Evolutionary conservation across 2,888 invertebrate species (phyloP).

Genomic region (Nyleta sp.): DNA sequence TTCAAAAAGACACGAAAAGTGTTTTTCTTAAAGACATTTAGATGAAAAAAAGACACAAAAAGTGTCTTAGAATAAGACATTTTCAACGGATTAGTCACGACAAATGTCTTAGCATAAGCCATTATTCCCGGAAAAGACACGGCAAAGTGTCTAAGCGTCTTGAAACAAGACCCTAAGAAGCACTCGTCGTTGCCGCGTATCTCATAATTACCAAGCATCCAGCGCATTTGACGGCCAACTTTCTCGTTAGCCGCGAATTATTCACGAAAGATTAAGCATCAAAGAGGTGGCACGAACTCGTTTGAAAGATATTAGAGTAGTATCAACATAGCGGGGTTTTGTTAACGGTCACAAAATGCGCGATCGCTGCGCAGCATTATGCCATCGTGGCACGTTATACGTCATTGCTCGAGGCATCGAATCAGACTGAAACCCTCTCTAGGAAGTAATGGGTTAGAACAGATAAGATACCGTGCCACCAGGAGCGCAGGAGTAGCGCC

Average conservation of each 20-base stretch:
- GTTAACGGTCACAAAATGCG: conserved; percentile 45
- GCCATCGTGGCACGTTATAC: conserved; percentile 25
- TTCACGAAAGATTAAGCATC: conserved; percentile 71
- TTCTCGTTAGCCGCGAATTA: conserved; percentile 39
- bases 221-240: conserved; percentile 11
- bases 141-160: no score
- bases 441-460: conserved; percentile 78
- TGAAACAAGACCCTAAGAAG: no score
- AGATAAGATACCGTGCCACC: conserved; percentile 72
- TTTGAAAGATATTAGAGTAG: conserved; percentile 78
- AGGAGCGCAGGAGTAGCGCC: conserved; percentile 71
- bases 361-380: conserved; percentile 20
- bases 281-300: conserved; percentile 76
- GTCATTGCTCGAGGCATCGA: conserved; percentile 35
- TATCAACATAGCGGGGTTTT: conserved; percentile 76
- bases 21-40: no score
- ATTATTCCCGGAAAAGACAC: no score
- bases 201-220: no score
- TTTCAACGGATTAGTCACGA: no score
- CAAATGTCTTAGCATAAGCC: no score
- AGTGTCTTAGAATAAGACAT: no score
- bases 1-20: no score
- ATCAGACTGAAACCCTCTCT: conserved; percentile 62
- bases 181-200: no score
- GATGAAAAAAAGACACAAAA: no score